Percentiles rank a stretch among this genome's conserved stretches.
Evolutionary conservation across 2,888 invertebrate genomes (phyloP).

Genomic region (Emmelina monodactyla): DNA sequence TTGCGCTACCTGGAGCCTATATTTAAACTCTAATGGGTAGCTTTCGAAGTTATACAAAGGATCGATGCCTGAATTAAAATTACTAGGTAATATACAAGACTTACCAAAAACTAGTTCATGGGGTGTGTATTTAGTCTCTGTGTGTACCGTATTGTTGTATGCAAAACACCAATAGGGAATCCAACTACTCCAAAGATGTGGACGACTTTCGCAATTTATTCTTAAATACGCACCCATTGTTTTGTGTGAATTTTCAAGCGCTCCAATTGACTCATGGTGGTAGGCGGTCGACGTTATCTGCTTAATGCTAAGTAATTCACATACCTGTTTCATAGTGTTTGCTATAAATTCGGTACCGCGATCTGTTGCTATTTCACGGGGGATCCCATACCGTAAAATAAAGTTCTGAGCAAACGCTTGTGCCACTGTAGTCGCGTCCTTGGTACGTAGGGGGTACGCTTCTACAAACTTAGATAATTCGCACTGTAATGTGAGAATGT

Average conservation of each 20-base stretch:
- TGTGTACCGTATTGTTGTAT: slow-evolving; percentile 5
- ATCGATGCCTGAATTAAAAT: slow-evolving; percentile 1
- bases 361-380: slow-evolving; percentile 11
- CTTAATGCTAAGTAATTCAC: slow-evolving; percentile 12
- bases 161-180: slow-evolving; percentile 5
- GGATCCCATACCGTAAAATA: slow-evolving; percentile 12
- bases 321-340: slow-evolving; percentile 12
- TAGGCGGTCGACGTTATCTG: slow-evolving; percentile 14
- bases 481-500: slow-evolving; percentile 10
- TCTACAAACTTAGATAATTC: slow-evolving; percentile 11
- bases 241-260: slow-evolving; percentile 9
- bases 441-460: slow-evolving; percentile 10
- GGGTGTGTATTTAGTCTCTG: slow-evolving; percentile 5
- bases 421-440: slow-evolving; percentile 7
- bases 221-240: slow-evolving; percentile 2
- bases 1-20: slow-evolving; percentile 7
- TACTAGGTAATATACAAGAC: slow-evolving; percentile 3
- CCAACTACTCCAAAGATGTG: slow-evolving; percentile 6
- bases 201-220: slow-evolving; percentile 9
- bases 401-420: slow-evolving; percentile 11
- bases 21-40: slow-evolving; percentile 3
- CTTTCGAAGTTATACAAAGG: slow-evolving; percentile 8
- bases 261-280: slow-evolving; percentile 8
- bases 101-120: slow-evolving; percentile 14
- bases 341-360: slow-evolving; percentile 11